Evolutionary conservation across 2,113 vertebrate species (phyloP).

Genomic region (Nettapus auritus): DNA sequence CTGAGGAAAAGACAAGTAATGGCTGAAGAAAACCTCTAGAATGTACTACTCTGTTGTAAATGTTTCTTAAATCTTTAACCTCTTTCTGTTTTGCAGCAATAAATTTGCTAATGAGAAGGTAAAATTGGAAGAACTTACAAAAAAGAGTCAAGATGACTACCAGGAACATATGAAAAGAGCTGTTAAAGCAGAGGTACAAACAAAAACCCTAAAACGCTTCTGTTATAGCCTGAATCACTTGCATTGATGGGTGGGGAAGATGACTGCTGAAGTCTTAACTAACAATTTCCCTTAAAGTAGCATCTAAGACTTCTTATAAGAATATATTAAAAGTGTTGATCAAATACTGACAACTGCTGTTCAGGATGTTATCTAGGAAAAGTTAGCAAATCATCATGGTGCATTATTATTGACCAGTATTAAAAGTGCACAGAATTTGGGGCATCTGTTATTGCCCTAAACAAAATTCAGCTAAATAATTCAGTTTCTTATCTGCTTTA

Average conservation of each 20-base stretch:
- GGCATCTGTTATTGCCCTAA: not conserved
- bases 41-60: not conserved
- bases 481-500: not conserved
- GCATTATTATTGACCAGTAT: not conserved
- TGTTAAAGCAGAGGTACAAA: constrained; percentile 81
- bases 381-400: not conserved
- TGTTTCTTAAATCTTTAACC: not conserved
- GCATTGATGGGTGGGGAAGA: not conserved
- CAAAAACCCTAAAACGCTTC: not conserved
- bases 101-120: constrained; percentile 81
- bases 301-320: not conserved
- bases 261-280: not conserved
- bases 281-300: not conserved
- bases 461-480: not conserved
- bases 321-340: not conserved
- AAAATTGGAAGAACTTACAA: constrained; percentile 84
- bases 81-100: constrained; percentile 76
- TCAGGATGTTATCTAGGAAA: not conserved
- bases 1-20: not conserved
- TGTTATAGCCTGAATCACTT: not conserved
- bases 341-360: not conserved
- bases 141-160: constrained; percentile 62
- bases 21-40: not conserved
- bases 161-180: constrained; percentile 78
- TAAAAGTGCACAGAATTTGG: not conserved